Conservation (phyloP, 2,888 invertebrate genomes). For the Athripsodes cinereus region DNA sequence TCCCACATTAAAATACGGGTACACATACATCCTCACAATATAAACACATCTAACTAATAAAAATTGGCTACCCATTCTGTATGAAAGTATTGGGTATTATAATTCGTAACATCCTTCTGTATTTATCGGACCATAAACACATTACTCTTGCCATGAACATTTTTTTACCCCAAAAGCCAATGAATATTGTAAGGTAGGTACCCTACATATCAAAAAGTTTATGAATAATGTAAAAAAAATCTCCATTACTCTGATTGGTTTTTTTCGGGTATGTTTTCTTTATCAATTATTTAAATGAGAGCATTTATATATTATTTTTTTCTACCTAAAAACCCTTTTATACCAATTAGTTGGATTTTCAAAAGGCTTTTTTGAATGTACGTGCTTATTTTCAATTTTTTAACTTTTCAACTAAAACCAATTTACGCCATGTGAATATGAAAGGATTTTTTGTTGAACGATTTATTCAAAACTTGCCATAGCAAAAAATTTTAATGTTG, state of each 20-base stretch:
- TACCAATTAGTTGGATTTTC: background rate
- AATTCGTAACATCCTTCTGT: background rate
- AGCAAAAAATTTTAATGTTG: too few relatives aligned
- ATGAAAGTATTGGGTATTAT: too few relatives aligned
- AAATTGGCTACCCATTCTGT: too few relatives aligned
- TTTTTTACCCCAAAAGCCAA: conserved; percentile 21
- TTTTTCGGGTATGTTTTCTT: background rate
- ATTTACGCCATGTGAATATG: too few relatives aligned
- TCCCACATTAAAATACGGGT: too few relatives aligned
- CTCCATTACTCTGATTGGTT: conserved; percentile 26
- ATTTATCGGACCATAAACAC: conserved; percentile 25
- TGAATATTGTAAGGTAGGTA: conserved; percentile 22
- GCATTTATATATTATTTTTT: background rate
- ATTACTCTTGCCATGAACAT: conserved; percentile 16
- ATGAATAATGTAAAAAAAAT: conserved; percentile 23
- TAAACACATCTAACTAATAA: too few relatives aligned
- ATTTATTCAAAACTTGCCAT: too few relatives aligned
- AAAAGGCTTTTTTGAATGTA: background rate
- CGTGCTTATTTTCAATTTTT: too few relatives aligned
- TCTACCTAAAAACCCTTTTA: background rate
- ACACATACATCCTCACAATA: too few relatives aligned
- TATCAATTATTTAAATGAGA: background rate
- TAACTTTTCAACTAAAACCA: too few relatives aligned
- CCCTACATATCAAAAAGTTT: conserved; percentile 13
- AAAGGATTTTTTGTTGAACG: too few relatives aligned